Base-by-base conservation (phyloP, 2,113 vertebrate genomes). In the Natator depressus region DNA sequence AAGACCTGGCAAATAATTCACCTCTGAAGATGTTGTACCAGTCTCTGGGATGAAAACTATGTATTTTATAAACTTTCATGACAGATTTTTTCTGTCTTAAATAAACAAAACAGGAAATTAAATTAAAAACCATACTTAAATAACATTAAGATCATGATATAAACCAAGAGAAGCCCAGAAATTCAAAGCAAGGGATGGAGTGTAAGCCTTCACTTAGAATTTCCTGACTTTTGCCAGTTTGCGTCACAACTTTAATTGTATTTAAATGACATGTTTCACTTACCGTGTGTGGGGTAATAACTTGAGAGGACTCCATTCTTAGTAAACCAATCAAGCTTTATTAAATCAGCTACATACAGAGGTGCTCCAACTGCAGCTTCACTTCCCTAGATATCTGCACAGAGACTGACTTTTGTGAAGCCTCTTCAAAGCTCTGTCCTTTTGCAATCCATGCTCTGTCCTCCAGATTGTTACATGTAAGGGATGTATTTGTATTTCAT, bases 101-200 rank as follows among this genome's bases (percentile, higher is more conserved):
- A 96, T 95, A 97, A 98, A 98, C 94, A 97, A 98, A 98, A 97
- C 96, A 97, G 83, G 95, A 97, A 98, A 97, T 97, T 84, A 87
- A 96, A 94, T 96, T 97, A 97, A 97, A 95, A 97, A 96, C 80
- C 91, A 96, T 90, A 96, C 83, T 89, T 96, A 97, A 97, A 93
- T 93, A 94, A 81, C 65, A 89, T 93, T 91, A 84, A 94, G 91
- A 96, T 96, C 80, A 69, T 89, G 89, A 87, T 83, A 75, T 91
- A 97, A 94, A 96, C 31, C 59, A 95, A 88, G 65, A 90, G 3
- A 92, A 94, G 93, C 13, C 57, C 87, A 89, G 53, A 88, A 90
- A 69, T 69, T 89, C 31, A 59, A 95, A 89, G 16, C 47, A 72
- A 55, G 84, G 86, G 27, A 76, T 82, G 72, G 75, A 84, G 62